phyloP scores from a whole-genome alignment of 2,888 invertebrate species.

The Metallyticus violacea region DNA sequence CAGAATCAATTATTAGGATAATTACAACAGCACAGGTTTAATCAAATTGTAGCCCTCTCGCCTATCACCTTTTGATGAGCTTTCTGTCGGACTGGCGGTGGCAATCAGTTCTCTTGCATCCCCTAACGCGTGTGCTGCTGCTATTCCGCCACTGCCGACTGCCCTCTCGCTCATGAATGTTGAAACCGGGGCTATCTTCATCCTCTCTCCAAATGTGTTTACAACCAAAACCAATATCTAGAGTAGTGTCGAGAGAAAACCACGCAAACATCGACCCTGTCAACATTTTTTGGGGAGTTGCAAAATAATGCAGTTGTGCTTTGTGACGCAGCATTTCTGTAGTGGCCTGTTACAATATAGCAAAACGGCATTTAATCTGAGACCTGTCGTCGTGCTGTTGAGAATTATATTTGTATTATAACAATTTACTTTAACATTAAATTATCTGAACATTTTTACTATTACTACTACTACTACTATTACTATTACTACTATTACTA shows the following conservation, averaged over 20 bases:
- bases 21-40: slow-evolving; percentile 11
- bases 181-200: not conserved
- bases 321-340: no score
- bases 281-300: no score
- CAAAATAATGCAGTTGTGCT: not conserved
- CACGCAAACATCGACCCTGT: not conserved
- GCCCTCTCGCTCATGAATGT: not conserved
- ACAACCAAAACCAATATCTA: not conserved
- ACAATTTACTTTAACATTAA: no score
- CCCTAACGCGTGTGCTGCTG: not conserved
- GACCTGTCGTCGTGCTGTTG: no score
- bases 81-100: not conserved
- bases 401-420: no score
- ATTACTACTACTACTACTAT: no score
- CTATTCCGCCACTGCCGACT: not conserved
- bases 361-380: no score
- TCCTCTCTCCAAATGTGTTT: not conserved
- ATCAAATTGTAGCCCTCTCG: slow-evolving; percentile 2
- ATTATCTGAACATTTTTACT: no score
- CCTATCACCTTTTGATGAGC: slow-evolving; percentile 7
- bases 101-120: no score
- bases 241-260: not conserved
- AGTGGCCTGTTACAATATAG: no score
- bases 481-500: no score
- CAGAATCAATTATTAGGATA: slow-evolving; percentile 24